phyloP scores from a whole-genome alignment of 2,888 invertebrate species.

The Cephus nigrinus region DNA sequence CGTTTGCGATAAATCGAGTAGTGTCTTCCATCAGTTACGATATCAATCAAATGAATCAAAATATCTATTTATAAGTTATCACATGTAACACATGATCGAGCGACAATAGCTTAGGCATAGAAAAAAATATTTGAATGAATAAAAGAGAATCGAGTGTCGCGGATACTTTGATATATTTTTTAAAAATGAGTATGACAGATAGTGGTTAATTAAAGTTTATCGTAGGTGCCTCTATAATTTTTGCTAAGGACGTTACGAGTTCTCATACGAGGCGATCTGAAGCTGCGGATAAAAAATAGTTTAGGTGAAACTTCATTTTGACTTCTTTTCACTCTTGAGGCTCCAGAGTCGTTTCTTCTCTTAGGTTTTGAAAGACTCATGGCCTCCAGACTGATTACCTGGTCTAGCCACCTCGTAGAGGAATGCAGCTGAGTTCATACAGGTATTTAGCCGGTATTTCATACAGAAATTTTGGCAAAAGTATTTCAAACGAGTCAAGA shows the following conservation, averaged over 20 bases:
- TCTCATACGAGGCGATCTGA: not conserved
- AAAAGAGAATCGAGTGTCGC: not conserved
- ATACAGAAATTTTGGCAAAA: not conserved
- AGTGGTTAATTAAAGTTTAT: not conserved
- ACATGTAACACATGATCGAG: not conserved
- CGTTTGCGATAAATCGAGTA: conserved; percentile 18
- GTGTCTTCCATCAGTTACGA: conserved; percentile 9
- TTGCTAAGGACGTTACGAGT: not conserved
- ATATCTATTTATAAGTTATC: not conserved
- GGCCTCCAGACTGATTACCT: conserved; percentile 36
- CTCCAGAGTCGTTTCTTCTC: not conserved
- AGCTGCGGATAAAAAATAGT: not conserved
- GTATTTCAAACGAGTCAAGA: not conserved
- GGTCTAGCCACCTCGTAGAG: conserved; percentile 38
- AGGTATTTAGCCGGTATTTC: conserved; percentile 22
- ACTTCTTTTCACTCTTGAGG: not conserved
- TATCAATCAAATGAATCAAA: not conserved
- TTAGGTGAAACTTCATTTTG: not conserved
- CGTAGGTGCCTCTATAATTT: not conserved
- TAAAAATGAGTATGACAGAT: not conserved
- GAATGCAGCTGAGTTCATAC: conserved; percentile 48
- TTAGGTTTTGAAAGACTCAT: conserved; percentile 30
- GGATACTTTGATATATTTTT: not conserved
- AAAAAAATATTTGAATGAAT: not conserved
- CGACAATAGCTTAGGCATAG: not conserved